phyloP scores from a whole-genome alignment of 2,888 invertebrate genomes.

The Microplitis manilae region DNA sequence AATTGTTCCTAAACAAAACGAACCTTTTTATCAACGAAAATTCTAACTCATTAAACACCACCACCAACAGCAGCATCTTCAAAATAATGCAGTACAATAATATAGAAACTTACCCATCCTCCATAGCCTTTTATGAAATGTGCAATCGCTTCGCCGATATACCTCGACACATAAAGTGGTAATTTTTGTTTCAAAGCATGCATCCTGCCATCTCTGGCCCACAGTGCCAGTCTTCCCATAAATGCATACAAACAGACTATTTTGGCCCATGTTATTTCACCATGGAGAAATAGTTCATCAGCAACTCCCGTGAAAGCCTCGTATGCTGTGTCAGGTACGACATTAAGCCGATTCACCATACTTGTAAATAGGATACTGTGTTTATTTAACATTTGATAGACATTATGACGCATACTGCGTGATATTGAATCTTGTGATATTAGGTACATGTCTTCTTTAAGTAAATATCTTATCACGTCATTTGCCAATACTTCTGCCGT shows the following conservation, averaged over 20 bases:
- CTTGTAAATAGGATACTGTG: conserved; percentile 72
- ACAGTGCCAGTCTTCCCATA: conserved; percentile 69
- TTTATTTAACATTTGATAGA: conserved; percentile 71
- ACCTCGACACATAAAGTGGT: conserved; percentile 69
- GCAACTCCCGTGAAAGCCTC: conserved; percentile 70
- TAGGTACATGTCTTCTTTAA: conserved; percentile 68
- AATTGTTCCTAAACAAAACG: conserved; percentile 63
- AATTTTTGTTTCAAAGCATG: conserved; percentile 66
- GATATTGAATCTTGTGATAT: conserved; percentile 70
- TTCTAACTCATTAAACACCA: background rate
- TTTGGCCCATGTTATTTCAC: conserved; percentile 71
- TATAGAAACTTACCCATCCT: conserved; percentile 70
- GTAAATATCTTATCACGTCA: conserved; percentile 67
- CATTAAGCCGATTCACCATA: conserved; percentile 71
- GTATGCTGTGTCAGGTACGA: conserved; percentile 70
- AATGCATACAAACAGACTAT: conserved; percentile 71
- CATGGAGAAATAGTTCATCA: conserved; percentile 71
- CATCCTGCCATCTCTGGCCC: conserved; percentile 69
- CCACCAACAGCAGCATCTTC: too few species aligned
- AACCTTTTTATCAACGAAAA: background rate
- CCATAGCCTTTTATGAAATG: conserved; percentile 71
- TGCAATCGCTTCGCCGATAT: conserved; percentile 69
- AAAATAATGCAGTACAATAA: conserved; percentile 9
- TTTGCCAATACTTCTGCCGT: conserved; percentile 66
- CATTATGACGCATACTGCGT: conserved; percentile 70